phyloP scores from a whole-genome alignment of 2,888 invertebrate species.

The Orthosia incerta region DNA sequence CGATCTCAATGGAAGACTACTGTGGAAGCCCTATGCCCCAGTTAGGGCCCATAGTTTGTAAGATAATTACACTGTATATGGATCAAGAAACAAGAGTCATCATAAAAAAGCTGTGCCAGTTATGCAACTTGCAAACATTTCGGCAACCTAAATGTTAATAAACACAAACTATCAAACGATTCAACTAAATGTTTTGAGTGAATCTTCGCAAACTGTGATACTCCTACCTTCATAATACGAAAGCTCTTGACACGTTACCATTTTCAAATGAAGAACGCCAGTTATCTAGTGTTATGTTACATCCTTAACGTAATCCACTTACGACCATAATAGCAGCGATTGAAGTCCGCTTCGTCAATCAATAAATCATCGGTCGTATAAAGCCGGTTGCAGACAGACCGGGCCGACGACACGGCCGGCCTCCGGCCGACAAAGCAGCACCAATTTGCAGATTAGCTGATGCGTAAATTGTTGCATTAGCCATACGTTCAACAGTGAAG shows the following conservation, averaged over 20 bases:
- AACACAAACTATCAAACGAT: no score
- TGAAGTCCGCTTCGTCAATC: constrained; percentile 53
- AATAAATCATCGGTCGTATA: constrained; percentile 62
- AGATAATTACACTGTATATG: background rate
- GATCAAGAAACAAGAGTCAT: background rate
- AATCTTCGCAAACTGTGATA: no score
- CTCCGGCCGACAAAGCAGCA: constrained; percentile 84
- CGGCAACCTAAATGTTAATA: no score
- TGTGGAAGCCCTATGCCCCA: no score
- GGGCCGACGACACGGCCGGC: constrained; percentile 73
- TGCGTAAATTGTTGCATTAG: constrained; percentile 89
- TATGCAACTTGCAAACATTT: background rate
- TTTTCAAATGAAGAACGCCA: constrained; percentile 36
- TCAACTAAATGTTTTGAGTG: no score
- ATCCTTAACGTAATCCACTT: constrained; percentile 47
- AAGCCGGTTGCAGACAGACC: constrained; percentile 73
- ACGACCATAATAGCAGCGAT: constrained; percentile 37
- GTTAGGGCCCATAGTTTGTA: no score
- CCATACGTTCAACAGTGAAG: constrained; percentile 78
- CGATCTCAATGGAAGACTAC: no score
- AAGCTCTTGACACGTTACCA: constrained; percentile 13
- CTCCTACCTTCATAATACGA: background rate
- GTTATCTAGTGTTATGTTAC: constrained; percentile 29
- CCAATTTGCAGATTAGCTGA: constrained; percentile 89
- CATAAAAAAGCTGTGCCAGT: background rate